Evolutionary conservation across 1,140 invertebrate genomes (phyloP).

Genomic region (Amyelois transitella): DNA sequence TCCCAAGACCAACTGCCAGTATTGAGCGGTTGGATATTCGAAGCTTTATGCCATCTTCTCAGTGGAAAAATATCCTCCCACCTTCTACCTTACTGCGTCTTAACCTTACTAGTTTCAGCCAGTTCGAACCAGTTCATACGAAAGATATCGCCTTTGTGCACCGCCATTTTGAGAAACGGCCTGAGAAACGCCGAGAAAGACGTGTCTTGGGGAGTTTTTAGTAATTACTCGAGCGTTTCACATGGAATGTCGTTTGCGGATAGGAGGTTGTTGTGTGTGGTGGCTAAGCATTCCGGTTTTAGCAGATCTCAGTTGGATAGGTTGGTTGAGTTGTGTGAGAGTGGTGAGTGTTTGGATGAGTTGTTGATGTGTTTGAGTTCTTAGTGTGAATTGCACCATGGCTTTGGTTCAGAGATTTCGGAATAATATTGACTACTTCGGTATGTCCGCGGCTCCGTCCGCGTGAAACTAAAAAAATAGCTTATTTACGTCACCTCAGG

Average conservation of each 20-base stretch:
- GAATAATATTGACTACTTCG: too few relatives aligned
- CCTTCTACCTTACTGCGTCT: slow-evolving; percentile 48
- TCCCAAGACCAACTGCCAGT: slow-evolving; percentile 61
- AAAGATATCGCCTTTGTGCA: slow-evolving; percentile 33
- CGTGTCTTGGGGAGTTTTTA: slow-evolving; percentile 36
- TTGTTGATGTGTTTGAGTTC: slow-evolving; percentile 43
- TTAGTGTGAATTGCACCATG: neutral
- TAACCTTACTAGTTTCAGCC: slow-evolving; percentile 56
- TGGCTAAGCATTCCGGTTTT: slow-evolving; percentile 57
- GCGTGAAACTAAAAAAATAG: too few relatives aligned
- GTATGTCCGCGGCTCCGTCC: too few relatives aligned
- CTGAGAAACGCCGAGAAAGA: slow-evolving; percentile 24
- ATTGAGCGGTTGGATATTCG: slow-evolving; percentile 69
- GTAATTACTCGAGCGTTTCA: slow-evolving; percentile 21
- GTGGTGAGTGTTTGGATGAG: slow-evolving; percentile 46
- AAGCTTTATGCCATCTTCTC: slow-evolving; percentile 59
- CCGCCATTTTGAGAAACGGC: slow-evolving; percentile 40
- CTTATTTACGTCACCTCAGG: too few relatives aligned
- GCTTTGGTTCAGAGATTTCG: neutral
- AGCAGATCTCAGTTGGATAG: slow-evolving; percentile 49
- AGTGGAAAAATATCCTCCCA: slow-evolving; percentile 42
- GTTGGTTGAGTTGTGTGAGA: slow-evolving; percentile 54
- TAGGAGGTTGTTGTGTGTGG: slow-evolving; percentile 61
- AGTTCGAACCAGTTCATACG: slow-evolving; percentile 51
- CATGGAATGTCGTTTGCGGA: slow-evolving; percentile 50